Conservation (phyloP, 2,113 vertebrate species). For the Trachemys scripta region DNA sequence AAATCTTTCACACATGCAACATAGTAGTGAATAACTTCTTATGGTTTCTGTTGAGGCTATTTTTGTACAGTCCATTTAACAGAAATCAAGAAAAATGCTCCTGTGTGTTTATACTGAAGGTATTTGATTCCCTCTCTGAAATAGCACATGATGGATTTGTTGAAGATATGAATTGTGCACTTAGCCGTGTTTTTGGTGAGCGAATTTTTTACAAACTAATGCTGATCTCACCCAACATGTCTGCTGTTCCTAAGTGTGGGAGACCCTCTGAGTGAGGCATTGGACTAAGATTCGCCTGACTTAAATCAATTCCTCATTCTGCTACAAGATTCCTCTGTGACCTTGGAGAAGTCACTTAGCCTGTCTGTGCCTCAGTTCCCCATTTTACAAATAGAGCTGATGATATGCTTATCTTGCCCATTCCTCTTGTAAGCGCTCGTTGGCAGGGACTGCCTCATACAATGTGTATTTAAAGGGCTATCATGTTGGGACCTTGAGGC, state of each 20-base stretch:
- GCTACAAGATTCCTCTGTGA: not conserved
- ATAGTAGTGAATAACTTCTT: slow-evolving; percentile 33
- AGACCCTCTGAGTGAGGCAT: not conserved
- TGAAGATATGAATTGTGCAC: not conserved
- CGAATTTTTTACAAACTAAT: not conserved
- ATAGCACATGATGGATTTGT: not conserved
- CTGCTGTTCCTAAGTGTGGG: not conserved
- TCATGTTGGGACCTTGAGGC: not conserved
- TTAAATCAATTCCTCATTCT: not conserved
- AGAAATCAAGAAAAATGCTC: not conserved
- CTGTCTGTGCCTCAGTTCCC: not conserved
- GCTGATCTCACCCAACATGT: not conserved
- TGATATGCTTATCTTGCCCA: not conserved
- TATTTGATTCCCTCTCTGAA: not conserved
- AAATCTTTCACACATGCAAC: not conserved
- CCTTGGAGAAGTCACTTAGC: not conserved
- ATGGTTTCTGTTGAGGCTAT: slow-evolving; percentile 28
- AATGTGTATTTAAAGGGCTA: not conserved
- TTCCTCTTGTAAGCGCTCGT: not conserved
- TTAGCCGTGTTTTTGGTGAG: not conserved
- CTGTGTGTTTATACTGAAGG: not conserved
- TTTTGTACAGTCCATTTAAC: slow-evolving; percentile 25
- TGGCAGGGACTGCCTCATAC: not conserved
- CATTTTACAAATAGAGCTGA: not conserved
- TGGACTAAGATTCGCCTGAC: not conserved